Conservation (phyloP, 2,113 vertebrate species). For the Forbesichthys papilliferus region DNA sequence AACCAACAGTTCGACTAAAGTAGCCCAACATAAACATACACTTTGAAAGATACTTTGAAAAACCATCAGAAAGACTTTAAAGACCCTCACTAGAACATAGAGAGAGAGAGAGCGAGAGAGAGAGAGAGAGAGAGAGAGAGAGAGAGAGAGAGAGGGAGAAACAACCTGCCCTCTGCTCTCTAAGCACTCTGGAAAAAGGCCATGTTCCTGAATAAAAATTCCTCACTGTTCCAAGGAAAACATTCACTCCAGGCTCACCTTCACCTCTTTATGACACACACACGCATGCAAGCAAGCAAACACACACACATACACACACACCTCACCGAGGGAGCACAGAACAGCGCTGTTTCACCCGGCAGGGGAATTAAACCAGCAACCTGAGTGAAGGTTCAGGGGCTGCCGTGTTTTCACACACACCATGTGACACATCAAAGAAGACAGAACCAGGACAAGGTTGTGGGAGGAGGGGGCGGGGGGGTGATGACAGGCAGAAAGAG, state of each 20-base stretch:
- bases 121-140: conserved; percentile 1
- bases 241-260: conserved; percentile 65
- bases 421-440: conserved; percentile 54
- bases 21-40: conserved; percentile 65
- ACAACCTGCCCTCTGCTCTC: conserved; percentile 52
- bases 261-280: conserved; percentile 50
- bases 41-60: conserved; percentile 57
- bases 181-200: conserved; percentile 58
- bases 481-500: not conserved
- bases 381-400: conserved; percentile 37
- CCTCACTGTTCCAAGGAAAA: conserved; percentile 67
- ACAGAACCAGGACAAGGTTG: not conserved
- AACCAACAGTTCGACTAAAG: conserved; percentile 35
- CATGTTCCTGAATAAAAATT: conserved; percentile 66
- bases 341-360: conserved; percentile 57
- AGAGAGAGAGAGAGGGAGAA: conserved; percentile 16
- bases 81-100: no score
- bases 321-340: conserved; percentile 56
- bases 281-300: conserved; percentile 6
- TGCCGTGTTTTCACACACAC: conserved; percentile 60
- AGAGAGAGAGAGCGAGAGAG: conserved; percentile 26
- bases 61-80: conserved; percentile 46
- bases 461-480: not conserved
- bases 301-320: conserved; percentile 11
- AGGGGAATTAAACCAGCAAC: conserved; percentile 54